These are phyloP conservation scores for Parnassius apollo DNA, from an alignment of 2,888 invertebrate species.

Conservation along the genomic window DNA sequence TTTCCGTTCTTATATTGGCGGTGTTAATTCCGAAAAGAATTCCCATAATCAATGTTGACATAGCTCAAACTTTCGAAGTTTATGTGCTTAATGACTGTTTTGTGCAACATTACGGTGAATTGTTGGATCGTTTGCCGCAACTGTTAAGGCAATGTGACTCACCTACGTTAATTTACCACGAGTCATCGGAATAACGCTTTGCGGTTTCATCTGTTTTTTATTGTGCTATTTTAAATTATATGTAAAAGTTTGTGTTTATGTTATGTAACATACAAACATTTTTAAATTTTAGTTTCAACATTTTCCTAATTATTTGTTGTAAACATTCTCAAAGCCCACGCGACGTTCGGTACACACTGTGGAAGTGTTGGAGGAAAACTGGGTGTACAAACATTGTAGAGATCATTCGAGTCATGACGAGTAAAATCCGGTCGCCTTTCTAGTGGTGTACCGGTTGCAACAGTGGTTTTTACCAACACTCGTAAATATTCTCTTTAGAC, in stretches of 20 bases:
- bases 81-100: conserved; percentile 11
- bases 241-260: too few species aligned
- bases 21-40: background rate
- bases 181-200: conserved; percentile 1
- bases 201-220: conserved; percentile 11
- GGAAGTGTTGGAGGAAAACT: conserved; percentile 24
- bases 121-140: conserved; percentile 10
- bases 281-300: too few species aligned
- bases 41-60: background rate
- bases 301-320: too few species aligned
- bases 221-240: conserved; percentile 13
- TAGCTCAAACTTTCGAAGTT: background rate
- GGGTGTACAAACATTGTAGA: conserved; percentile 7
- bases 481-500: conserved; percentile 6
- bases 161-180: conserved; percentile 1
- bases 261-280: too few species aligned
- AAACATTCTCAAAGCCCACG: conserved; percentile 5
- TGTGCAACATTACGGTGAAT: conserved; percentile 16
- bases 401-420: background rate
- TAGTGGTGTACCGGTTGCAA: conserved; percentile 8
- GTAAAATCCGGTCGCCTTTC: conserved; percentile 7
- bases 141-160: background rate
- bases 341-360: background rate
- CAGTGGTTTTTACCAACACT: conserved; percentile 6
- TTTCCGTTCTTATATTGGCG: conserved; percentile 7